These are phyloP conservation scores for Drosophila pseudoananassae DNA, from an alignment of 1,140 invertebrate species.

Conservation along the genomic window DNA sequence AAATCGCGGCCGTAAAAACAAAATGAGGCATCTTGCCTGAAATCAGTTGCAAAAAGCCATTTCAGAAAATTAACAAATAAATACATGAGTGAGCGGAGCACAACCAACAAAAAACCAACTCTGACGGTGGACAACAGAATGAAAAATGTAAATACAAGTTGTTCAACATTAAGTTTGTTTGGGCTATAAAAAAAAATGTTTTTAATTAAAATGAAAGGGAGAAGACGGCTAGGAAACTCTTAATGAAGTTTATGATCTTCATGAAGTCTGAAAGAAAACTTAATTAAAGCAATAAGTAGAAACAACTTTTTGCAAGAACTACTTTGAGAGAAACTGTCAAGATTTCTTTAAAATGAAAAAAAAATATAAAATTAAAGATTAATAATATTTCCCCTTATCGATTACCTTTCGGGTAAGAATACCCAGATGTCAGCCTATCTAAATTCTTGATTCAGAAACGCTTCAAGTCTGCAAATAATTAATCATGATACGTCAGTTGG, in stretches of 20 bases:
- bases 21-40: slow-evolving; percentile 44
- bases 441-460: slow-evolving; percentile 44
- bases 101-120: slow-evolving; percentile 1
- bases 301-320: neutral
- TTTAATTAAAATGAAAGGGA: slow-evolving; percentile 41
- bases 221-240: slow-evolving; percentile 12
- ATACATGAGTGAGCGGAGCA: slow-evolving; percentile 30
- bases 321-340: neutral
- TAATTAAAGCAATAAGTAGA: neutral
- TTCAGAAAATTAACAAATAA: slow-evolving; percentile 52
- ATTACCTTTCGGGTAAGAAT: slow-evolving; percentile 9
- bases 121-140: slow-evolving; percentile 14
- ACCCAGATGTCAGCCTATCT: slow-evolving; percentile 40
- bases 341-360: neutral
- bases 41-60: slow-evolving; percentile 46
- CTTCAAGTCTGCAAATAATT: slow-evolving; percentile 55
- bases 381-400: neutral
- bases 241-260: slow-evolving; percentile 5
- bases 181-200: slow-evolving; percentile 26
- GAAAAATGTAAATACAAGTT: slow-evolving; percentile 45
- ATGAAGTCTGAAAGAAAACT: neutral
- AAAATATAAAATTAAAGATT: neutral
- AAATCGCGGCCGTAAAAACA: slow-evolving; percentile 30
- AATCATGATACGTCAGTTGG: slow-evolving; percentile 48
- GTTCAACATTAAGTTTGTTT: slow-evolving; percentile 34